These are phyloP conservation scores for Chionodraco myersi DNA, from an alignment of 2,113 vertebrate genomes.

Conservation along the genomic window DNA sequence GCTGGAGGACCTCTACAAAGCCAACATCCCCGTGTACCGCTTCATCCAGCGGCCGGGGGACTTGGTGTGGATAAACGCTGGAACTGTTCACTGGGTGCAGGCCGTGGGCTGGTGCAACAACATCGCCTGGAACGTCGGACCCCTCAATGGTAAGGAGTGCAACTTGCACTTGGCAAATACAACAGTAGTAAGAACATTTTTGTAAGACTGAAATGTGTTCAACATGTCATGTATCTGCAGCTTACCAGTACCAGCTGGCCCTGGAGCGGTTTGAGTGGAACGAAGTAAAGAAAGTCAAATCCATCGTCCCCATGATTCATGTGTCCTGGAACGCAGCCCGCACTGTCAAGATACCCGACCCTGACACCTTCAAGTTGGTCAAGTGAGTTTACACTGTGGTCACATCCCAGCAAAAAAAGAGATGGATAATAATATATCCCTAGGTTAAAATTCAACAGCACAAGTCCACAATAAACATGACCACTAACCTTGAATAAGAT, in stretches of 20 bases:
- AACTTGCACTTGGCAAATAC: constrained; percentile 8
- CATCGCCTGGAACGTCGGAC: constrained; percentile 95
- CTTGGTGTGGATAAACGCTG: constrained; percentile 94
- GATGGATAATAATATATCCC: no score
- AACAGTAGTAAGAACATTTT: background rate
- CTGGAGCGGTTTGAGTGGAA: constrained; percentile 95
- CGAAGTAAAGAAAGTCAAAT: constrained; percentile 94
- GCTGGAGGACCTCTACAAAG: constrained; percentile 89
- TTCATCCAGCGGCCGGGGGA: constrained; percentile 94
- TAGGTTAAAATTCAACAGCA: background rate
- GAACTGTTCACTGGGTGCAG: constrained; percentile 95
- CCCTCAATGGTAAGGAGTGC: constrained; percentile 85
- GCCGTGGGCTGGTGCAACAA: constrained; percentile 97
- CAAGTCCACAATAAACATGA: no score
- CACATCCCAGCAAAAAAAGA: no score
- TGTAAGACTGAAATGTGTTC: background rate
- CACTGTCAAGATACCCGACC: constrained; percentile 88
- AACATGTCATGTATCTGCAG: constrained; percentile 65
- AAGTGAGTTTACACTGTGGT: constrained; percentile 82
- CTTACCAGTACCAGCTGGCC: constrained; percentile 95
- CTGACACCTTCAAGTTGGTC: constrained; percentile 90
- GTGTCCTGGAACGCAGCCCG: constrained; percentile 94
- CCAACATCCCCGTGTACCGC: constrained; percentile 93
- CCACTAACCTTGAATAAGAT: no score
- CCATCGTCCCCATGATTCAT: constrained; percentile 96